Conservation (phyloP, 2,888 invertebrate species). For the Cephus spinipes region DNA sequence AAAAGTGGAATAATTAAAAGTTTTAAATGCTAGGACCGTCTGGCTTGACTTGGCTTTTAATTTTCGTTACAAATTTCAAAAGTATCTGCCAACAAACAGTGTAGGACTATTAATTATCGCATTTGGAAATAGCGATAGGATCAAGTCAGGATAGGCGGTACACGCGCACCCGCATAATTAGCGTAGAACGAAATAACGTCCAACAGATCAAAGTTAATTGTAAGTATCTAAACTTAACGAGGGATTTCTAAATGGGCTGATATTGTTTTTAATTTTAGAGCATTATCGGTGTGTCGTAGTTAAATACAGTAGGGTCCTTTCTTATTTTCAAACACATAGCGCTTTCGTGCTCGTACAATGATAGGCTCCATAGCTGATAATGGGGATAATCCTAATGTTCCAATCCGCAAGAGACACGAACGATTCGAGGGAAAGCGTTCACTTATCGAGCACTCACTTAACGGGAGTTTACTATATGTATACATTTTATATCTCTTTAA, state of each 20-base stretch:
- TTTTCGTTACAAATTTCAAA: background rate
- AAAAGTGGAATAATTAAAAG: background rate
- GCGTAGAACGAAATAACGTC: slow-evolving; percentile 1
- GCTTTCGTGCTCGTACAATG: background rate
- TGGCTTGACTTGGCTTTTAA: background rate
- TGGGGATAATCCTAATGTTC: background rate
- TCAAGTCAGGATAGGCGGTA: background rate
- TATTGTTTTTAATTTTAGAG: background rate
- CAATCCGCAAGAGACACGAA: background rate
- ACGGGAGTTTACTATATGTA: background rate
- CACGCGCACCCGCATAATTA: background rate
- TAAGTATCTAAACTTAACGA: background rate
- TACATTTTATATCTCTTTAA: background rate
- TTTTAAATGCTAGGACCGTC: background rate
- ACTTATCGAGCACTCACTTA: background rate
- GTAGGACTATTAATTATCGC: background rate
- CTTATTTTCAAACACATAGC: background rate
- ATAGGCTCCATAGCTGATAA: background rate
- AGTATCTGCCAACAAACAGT: background rate
- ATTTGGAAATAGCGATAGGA: background rate
- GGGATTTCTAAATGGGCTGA: background rate
- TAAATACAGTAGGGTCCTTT: background rate
- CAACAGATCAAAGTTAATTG: slow-evolving; percentile 5
- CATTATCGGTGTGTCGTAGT: background rate
- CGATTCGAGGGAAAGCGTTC: background rate